Conservation (phyloP, 2,797 vertebrate species). For the Myotis pilosus region DNA sequence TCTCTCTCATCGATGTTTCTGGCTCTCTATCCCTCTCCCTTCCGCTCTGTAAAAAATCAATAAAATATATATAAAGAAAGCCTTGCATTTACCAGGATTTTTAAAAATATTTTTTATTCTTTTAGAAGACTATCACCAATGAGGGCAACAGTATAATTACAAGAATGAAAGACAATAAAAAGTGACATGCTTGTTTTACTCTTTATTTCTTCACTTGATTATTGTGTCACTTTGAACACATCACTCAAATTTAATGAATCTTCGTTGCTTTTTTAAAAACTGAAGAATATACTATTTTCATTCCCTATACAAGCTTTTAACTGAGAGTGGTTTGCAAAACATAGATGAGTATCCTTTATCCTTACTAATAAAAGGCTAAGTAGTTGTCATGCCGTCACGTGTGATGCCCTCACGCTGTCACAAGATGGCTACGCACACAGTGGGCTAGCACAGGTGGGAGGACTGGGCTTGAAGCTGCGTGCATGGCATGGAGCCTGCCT, state of each 20-base stretch:
- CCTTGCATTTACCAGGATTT: background rate
- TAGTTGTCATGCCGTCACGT: too few species aligned
- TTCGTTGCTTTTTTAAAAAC: background rate
- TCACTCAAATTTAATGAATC: background rate
- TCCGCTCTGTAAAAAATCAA: too few species aligned
- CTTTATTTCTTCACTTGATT: background rate
- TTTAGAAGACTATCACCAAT: background rate
- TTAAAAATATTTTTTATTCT: background rate
- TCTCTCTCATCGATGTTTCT: too few species aligned
- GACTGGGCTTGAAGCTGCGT: fast-evolving
- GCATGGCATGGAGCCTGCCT: too few species aligned
- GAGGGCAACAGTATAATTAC: background rate
- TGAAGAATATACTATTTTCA: background rate
- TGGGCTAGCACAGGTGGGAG: too few species aligned
- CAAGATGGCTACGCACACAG: too few species aligned
- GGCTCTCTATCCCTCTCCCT: too few species aligned
- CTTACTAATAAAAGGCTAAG: too few species aligned
- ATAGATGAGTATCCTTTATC: background rate
- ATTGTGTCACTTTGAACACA: background rate
- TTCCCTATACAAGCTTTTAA: background rate
- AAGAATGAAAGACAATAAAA: background rate
- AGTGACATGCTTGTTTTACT: background rate
- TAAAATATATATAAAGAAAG: too few species aligned
- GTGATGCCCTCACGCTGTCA: too few species aligned
- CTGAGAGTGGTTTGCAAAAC: background rate